phyloP scores from a whole-genome alignment of 2,888 invertebrate genomes.

The Sesia bembeciformis region DNA sequence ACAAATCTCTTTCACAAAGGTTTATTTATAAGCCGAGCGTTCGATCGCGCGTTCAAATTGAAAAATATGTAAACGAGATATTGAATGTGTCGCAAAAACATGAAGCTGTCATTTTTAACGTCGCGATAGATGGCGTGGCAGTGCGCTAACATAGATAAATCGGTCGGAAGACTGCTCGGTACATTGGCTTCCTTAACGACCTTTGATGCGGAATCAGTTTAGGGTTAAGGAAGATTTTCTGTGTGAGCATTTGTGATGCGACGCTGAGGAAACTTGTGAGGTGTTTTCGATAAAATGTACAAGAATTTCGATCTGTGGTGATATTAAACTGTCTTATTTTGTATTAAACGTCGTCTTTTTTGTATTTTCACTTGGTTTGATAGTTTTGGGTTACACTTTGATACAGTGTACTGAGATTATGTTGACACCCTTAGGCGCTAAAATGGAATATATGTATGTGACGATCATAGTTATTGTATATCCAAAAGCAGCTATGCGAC shows the following conservation, averaged over 20 bases:
- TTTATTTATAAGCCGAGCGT: conserved; percentile 38
- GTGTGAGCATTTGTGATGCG: background rate
- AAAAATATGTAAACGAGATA: conserved; percentile 64
- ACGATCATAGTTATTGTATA: too few species aligned
- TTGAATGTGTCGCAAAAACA: conserved; percentile 50
- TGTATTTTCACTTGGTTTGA: too few species aligned
- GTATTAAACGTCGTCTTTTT: too few species aligned
- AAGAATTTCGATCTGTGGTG: too few species aligned
- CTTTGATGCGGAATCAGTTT: conserved; percentile 57
- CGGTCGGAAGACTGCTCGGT: conserved; percentile 53
- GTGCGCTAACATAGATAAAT: conserved; percentile 42
- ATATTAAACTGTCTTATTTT: too few species aligned
- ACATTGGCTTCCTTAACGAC: conserved; percentile 69
- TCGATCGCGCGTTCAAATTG: conserved; percentile 49
- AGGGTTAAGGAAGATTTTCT: conserved; percentile 60
- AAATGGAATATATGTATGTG: too few species aligned
- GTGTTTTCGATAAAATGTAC: background rate
- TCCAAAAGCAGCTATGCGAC: too few species aligned
- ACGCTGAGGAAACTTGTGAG: background rate
- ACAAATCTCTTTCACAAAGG: conserved; percentile 31
- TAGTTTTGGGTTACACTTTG: too few species aligned
- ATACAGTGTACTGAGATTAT: too few species aligned
- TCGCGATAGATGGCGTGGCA: conserved; percentile 38
- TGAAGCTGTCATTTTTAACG: conserved; percentile 62
- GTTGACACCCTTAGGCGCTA: too few species aligned